Conservation (phyloP, 1,140 invertebrate genomes). For the Drosophila grimshawi region DNA sequence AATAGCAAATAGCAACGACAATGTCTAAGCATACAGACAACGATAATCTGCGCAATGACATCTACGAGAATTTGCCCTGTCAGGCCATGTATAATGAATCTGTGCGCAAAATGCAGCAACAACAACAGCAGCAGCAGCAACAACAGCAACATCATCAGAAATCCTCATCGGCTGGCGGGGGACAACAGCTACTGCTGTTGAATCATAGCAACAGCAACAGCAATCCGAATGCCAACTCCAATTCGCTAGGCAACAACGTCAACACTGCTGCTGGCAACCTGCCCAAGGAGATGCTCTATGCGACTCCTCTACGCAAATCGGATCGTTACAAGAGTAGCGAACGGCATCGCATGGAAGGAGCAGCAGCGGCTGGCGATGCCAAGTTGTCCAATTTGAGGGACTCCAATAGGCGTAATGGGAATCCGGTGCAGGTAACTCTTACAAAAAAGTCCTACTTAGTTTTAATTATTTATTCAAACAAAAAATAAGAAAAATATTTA, state of each 20-base stretch:
- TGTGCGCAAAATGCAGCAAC: constrained; percentile 82
- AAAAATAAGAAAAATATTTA: too few species aligned
- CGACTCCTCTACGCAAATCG: constrained; percentile 80
- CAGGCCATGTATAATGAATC: constrained; percentile 84
- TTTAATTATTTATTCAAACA: neutral
- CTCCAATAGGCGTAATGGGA: constrained; percentile 76
- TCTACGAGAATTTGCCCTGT: constrained; percentile 83
- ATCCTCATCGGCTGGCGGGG: constrained; percentile 28
- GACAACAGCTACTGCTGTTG: constrained; percentile 19
- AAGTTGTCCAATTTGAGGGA: constrained; percentile 75
- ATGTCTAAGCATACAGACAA: constrained; percentile 84
- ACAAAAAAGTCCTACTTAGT: neutral
- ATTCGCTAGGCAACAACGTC: constrained; percentile 60
- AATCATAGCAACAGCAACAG: constrained; percentile 46
- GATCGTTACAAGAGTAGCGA: constrained; percentile 84
- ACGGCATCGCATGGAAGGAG: constrained; percentile 49
- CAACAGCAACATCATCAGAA: constrained; percentile 39
- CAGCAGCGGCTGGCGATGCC: constrained; percentile 34
- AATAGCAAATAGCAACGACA: constrained; percentile 52
- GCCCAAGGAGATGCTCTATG: constrained; percentile 83
- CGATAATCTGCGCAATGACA: constrained; percentile 84
- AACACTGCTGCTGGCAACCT: constrained; percentile 54
- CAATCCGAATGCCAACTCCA: constrained; percentile 69
- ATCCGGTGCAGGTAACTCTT: constrained; percentile 51
- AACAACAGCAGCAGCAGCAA: constrained; percentile 46